phyloP scores from a whole-genome alignment of 2,888 invertebrate genomes.

The Meliscaeva auricollis region DNA sequence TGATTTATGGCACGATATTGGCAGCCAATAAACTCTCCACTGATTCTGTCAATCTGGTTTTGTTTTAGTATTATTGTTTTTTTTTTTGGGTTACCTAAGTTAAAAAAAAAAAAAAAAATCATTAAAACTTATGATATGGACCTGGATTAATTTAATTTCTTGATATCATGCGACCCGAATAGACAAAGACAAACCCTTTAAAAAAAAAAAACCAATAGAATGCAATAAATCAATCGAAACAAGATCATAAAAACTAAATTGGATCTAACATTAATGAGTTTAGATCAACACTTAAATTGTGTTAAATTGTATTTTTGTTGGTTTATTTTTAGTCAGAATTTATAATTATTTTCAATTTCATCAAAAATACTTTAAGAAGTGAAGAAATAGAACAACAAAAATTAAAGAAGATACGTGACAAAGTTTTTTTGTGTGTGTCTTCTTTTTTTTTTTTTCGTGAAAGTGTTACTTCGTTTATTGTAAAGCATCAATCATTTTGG shows the following conservation, averaged over 20 bases:
- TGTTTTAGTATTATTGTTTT: slow-evolving; percentile 13
- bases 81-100: not conserved
- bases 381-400: not conserved
- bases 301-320: not conserved
- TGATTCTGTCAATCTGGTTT: slow-evolving; percentile 39
- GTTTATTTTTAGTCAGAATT: slow-evolving; percentile 14
- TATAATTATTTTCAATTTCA: slow-evolving; percentile 3
- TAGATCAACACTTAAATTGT: slow-evolving; percentile 50
- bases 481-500: slow-evolving; percentile 70
- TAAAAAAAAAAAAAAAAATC: not conserved
- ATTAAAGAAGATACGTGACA: slow-evolving; percentile 55
- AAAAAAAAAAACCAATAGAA: slow-evolving; percentile 37
- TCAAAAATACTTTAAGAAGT: not conserved
- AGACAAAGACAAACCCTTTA: not conserved
- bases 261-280: slow-evolving; percentile 44
- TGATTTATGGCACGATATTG: slow-evolving; percentile 49
- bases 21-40: slow-evolving; percentile 42
- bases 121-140: slow-evolving; percentile 21
- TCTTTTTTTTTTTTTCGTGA: slow-evolving; percentile 14
- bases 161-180: not conserved
- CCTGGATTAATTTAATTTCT: slow-evolving; percentile 3
- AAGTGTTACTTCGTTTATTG: slow-evolving; percentile 52
- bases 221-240: slow-evolving; percentile 67
- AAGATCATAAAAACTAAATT: slow-evolving; percentile 41
- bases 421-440: slow-evolving; percentile 27